Evolutionary conservation across 2,797 vertebrate species (phyloP), one percentile per base, ranked within the genome.

Genomic region (Monodelphis domestica): DNA sequence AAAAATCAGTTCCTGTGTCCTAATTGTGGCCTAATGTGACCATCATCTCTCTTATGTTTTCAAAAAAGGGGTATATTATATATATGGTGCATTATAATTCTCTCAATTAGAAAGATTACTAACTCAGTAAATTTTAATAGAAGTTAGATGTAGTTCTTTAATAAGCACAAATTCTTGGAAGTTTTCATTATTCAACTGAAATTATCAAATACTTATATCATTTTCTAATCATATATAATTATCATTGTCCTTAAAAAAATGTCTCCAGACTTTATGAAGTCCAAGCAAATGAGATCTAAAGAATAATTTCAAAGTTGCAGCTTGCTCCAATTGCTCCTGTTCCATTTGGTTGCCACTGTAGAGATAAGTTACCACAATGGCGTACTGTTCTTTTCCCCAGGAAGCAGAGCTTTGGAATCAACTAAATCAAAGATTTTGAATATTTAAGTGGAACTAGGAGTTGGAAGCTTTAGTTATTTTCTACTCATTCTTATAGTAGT

Each of bases 401-500:
- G 15, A 92, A 6, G n/a, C 38, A 53, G 52, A 54, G 33, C 45
- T 17, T 91, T 29, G 26, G 45, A 92, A 91, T 7, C 89, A 92
- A 45, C 12, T 45, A 91, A 70, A 87, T 50, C n/a, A 4, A 91
- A 53, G 45, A 54, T 93, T 91, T 88, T 91, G 50, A 53, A 87
- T 70, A 87, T 94, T 87, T 55, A 93, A 57, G 93, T 93, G 70
- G 52, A 93, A 89, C 56, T 90, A 51, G 88, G 63, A 92, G 28
- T 52, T 89, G 88, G 55, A 92, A 59, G 21, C 93, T 93, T n/a
- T 78, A 45, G 0, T 91, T 53, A 33, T 45, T 78, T 78, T 26
- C 14, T 91, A 78, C 55, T 28, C 93, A 95, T 63, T 91, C 52
- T 17, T 90, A 3, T 94, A 4, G 50, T 59, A 89, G 30, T 30